These are phyloP conservation scores for Troilus luridus DNA, from an alignment of 2,888 invertebrate species.

Conservation along the genomic window DNA sequence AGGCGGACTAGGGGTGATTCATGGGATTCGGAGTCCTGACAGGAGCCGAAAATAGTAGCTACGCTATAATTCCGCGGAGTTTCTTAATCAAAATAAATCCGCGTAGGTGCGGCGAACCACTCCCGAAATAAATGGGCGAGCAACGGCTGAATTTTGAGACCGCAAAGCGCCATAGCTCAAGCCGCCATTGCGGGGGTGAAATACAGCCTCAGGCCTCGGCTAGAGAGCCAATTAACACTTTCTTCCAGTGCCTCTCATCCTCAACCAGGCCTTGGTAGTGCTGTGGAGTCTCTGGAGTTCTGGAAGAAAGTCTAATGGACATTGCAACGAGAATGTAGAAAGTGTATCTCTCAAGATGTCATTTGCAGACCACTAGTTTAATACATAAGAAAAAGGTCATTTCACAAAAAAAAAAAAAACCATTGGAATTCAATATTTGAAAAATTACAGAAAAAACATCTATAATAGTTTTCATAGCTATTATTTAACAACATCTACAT, in stretches of 20 bases:
- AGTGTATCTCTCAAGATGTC: neutral
- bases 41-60: conserved; percentile 39
- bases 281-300: neutral
- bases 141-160: conserved; percentile 56
- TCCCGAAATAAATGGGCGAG: conserved; percentile 49
- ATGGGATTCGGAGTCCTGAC: neutral
- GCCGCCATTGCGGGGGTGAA: neutral
- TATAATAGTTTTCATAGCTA: no score
- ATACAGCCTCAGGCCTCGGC: neutral
- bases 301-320: neutral
- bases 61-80: conserved; percentile 49
- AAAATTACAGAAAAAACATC: no score
- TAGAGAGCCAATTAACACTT: conserved; percentile 26
- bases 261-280: neutral
- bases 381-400: no score
- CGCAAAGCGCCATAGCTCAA: conserved; percentile 54
- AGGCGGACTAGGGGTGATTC: conserved; percentile 14
- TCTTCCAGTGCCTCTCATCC: conserved; percentile 17
- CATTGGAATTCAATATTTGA: no score
- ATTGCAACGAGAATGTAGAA: neutral
- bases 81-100: conserved; percentile 57
- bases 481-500: no score
- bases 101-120: conserved; percentile 49
- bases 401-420: no score
- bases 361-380: no score